Conservation (phyloP, 2,797 vertebrate genomes). For the Naso thynnoides region DNA sequence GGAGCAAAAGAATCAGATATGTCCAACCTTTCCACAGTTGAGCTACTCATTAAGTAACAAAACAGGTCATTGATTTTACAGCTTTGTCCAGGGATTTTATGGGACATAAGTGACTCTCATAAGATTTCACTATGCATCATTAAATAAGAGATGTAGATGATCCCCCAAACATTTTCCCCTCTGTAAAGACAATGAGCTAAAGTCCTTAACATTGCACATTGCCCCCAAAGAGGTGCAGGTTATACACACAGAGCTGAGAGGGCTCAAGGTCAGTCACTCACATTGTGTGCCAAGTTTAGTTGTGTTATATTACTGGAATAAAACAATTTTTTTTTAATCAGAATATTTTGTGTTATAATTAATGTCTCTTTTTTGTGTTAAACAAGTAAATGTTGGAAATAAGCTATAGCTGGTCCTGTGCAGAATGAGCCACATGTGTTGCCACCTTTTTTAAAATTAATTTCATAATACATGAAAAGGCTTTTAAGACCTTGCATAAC, state of each 20-base stretch:
- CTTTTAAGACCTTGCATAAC: conserved; percentile 78
- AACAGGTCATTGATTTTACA: conserved; percentile 88
- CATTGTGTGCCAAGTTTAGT: not conserved
- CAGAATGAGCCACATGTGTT: conserved; percentile 45
- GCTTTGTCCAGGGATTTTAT: conserved; percentile 86
- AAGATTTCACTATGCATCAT: conserved; percentile 88
- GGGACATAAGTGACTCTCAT: conserved; percentile 88
- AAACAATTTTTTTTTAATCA: conserved; percentile 8
- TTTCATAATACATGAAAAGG: conserved; percentile 82
- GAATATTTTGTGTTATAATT: conserved; percentile 16
- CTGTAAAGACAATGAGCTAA: conserved; percentile 80
- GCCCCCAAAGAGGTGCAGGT: conserved; percentile 62
- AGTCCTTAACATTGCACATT: conserved; percentile 75
- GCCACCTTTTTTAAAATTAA: conserved; percentile 66
- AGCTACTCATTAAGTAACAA: conserved; percentile 87
- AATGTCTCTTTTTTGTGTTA: conserved; percentile 15
- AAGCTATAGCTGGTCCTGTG: conserved; percentile 15
- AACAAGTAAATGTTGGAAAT: conserved; percentile 42
- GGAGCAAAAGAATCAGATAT: conserved; percentile 65
- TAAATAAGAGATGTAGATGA: conserved; percentile 87
- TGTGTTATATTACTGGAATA: conserved; percentile 10
- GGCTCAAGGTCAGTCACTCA: conserved; percentile 66
- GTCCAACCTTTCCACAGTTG: conserved; percentile 81
- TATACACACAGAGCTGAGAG: conserved; percentile 45
- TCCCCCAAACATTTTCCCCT: conserved; percentile 83